These are phyloP conservation scores for Hippasteria phrygiana DNA, from an alignment of 53 echinoderm and acorn worm genomes.

Conservation along the genomic window DNA sequence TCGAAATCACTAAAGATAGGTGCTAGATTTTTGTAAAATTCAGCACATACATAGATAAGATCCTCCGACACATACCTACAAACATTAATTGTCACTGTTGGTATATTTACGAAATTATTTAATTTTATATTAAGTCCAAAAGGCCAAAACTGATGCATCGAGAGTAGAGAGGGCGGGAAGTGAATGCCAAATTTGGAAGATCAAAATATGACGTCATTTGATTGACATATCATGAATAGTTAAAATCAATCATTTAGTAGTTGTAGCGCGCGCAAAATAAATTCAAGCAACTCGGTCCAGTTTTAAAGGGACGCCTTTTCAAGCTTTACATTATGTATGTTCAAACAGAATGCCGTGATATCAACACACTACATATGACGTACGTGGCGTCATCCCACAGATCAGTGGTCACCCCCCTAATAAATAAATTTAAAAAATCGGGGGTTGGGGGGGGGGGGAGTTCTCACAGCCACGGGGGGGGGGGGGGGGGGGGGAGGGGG, in stretches of 20 bases:
- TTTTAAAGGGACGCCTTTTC: no score
- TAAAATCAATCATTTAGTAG: not conserved
- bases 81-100: not conserved
- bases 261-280: not conserved
- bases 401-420: no score
- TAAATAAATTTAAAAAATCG: no score
- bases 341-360: no score
- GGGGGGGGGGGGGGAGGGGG: no score
- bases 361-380: no score
- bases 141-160: constrained; percentile 28
- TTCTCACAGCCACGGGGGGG: no score
- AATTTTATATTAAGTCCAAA: constrained; percentile 7
- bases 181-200: constrained; percentile 44
- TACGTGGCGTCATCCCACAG: no score
- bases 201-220: constrained; percentile 40
- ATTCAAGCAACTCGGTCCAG: not conserved
- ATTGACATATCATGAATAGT: constrained; percentile 36
- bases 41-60: not conserved
- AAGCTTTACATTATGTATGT: no score
- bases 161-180: constrained; percentile 56
- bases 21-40: not conserved
- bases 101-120: not conserved
- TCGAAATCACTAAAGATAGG: not conserved
- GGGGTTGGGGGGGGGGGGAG: no score
- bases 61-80: constrained; percentile 10